Conservation (phyloP, 2,797 vertebrate genomes). For the Psittacula derbiana region DNA sequence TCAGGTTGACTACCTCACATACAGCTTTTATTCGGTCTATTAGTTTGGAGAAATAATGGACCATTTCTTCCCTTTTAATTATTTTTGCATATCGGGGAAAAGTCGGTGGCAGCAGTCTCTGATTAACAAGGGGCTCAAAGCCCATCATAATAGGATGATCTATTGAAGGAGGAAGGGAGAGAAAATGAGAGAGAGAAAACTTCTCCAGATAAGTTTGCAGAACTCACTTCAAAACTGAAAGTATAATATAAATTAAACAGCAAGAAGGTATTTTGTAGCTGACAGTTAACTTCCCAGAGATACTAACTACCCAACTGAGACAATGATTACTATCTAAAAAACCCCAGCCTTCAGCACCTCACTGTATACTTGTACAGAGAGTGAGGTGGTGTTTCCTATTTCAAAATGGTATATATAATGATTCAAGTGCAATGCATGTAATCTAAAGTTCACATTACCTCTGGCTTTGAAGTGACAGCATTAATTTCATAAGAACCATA, state of each 20-base stretch:
- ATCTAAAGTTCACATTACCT: not conserved
- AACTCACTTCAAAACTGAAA: not conserved
- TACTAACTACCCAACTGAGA: not conserved
- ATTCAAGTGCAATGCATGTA: not conserved
- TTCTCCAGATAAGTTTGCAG: not conserved
- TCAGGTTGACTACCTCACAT: constrained; percentile 95
- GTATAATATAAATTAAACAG: not conserved
- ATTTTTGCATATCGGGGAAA: constrained; percentile 99
- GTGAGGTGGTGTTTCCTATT: not conserved
- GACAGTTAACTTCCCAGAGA: not conserved
- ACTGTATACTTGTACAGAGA: not conserved
- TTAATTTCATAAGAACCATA: not conserved
- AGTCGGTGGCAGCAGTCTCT: constrained; percentile 95
- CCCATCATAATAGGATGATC: constrained; percentile 99
- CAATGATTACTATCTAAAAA: not conserved
- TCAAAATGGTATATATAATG: not conserved
- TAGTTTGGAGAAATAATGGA: constrained; percentile 94
- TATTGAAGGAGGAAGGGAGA: constrained; percentile 40
- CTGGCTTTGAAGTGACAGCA: not conserved
- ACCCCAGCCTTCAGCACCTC: not conserved
- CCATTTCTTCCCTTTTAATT: constrained; percentile 98
- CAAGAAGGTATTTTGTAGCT: not conserved
- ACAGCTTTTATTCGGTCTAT: constrained; percentile 96
- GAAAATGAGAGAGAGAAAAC: not conserved
- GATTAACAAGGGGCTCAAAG: constrained; percentile 97